Percentiles rank a stretch among this genome's conserved stretches.
Conservation (phyloP, 2,113 vertebrate genomes). For the Synodontis membranacea region DNA sequence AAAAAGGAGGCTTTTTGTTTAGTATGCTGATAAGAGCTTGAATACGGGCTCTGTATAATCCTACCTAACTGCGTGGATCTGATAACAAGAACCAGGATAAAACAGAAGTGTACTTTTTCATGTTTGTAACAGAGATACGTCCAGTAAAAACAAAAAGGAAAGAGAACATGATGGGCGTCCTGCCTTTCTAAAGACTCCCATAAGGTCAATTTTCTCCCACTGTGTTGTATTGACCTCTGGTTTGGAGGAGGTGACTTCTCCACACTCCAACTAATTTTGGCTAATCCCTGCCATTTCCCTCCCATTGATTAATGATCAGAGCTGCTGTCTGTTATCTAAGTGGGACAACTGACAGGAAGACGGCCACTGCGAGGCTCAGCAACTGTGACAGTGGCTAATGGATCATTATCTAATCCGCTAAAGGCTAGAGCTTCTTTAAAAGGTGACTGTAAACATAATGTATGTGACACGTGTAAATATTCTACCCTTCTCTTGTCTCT, state of each 20-base stretch:
- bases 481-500: background rate
- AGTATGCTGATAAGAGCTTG: background rate
- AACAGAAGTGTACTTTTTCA: background rate
- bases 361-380: constrained; percentile 23
- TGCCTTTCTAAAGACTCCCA: constrained; percentile 21
- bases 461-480: background rate
- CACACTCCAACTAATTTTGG: constrained; percentile 72
- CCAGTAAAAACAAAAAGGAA: no score
- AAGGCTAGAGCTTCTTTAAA: constrained; percentile 17
- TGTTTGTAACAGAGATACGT: background rate
- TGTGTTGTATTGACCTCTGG: constrained; percentile 61
- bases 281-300: constrained; percentile 74
- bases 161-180: constrained; percentile 4
- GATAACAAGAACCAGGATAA: background rate
- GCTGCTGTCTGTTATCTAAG: constrained; percentile 64
- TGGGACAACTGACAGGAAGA: constrained; percentile 57
- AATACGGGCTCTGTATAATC: background rate
- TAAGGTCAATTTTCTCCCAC: constrained; percentile 63
- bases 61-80: background rate
- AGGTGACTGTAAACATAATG: background rate
- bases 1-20: constrained; percentile 7
- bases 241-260: constrained; percentile 65
- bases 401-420: constrained; percentile 30
- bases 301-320: constrained; percentile 75
- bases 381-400: constrained; percentile 18